Evolutionary conservation across 2,113 vertebrate species (phyloP).

Genomic region (Naja naja): DNA sequence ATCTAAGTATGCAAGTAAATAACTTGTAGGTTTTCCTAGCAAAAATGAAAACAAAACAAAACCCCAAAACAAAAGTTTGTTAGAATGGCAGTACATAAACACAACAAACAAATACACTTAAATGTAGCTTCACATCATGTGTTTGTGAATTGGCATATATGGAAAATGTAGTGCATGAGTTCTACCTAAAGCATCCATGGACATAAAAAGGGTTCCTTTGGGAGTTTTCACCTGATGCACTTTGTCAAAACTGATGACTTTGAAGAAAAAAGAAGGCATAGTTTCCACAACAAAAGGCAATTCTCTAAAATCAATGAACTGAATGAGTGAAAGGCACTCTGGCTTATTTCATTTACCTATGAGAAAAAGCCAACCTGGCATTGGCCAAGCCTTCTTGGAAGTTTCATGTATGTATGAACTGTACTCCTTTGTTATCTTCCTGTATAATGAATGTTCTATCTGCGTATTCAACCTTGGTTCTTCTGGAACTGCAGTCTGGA

Average conservation of each 20-base stretch:
- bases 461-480: neutral
- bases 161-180: too few relatives aligned
- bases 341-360: neutral
- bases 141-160: too few relatives aligned
- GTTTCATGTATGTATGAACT: neutral
- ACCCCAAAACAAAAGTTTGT: too few relatives aligned
- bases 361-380: neutral
- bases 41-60: too few relatives aligned
- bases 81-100: neutral
- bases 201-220: too few relatives aligned
- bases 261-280: too few relatives aligned
- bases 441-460: neutral
- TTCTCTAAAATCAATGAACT: neutral
- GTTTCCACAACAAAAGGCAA: too few relatives aligned
- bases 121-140: neutral
- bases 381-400: neutral
- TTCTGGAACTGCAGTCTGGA: neutral
- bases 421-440: neutral
- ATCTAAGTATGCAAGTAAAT: too few relatives aligned
- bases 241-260: too few relatives aligned
- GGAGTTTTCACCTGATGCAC: too few relatives aligned
- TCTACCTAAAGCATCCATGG: too few relatives aligned
- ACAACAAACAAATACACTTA: neutral
- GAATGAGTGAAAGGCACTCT: neutral
- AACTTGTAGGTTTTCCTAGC: too few relatives aligned